Evolutionary conservation across 2,888 invertebrate genomes (phyloP).

Genomic region (Phortica magna): DNA sequence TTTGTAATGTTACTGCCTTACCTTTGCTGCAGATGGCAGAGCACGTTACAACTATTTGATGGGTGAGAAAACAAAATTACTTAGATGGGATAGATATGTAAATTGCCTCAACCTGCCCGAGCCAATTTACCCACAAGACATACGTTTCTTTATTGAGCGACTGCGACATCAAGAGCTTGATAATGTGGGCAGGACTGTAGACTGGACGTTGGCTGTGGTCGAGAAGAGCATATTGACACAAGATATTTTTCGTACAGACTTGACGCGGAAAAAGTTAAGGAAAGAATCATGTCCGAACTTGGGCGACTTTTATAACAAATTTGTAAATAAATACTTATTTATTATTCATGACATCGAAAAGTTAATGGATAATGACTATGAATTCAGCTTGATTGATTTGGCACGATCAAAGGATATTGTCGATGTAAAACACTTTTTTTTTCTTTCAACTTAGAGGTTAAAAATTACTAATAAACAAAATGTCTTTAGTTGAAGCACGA

Average conservation of each 20-base stretch:
- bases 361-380: slow-evolving; percentile 42
- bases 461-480: neutral
- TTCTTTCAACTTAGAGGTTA: neutral
- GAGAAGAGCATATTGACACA: slow-evolving; percentile 69
- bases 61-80: slow-evolving; percentile 25
- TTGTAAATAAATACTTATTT: slow-evolving; percentile 46
- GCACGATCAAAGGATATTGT: slow-evolving; percentile 44
- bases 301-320: slow-evolving; percentile 56
- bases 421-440: slow-evolving; percentile 35
- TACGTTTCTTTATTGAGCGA: slow-evolving; percentile 60
- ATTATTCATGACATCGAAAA: slow-evolving; percentile 46
- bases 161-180: slow-evolving; percentile 49
- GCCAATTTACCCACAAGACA: slow-evolving; percentile 56
- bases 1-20: too few relatives aligned
- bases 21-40: too few relatives aligned
- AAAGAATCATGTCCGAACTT: slow-evolving; percentile 51
- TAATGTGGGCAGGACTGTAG: slow-evolving; percentile 42
- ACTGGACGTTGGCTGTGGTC: slow-evolving; percentile 65
- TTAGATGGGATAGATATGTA: slow-evolving; percentile 63
- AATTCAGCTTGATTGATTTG: slow-evolving; percentile 34
- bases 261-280: slow-evolving; percentile 54
- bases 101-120: slow-evolving; percentile 65
- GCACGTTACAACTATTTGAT: too few relatives aligned
- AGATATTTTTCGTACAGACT: slow-evolving; percentile 54
- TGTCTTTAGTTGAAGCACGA: slow-evolving; percentile 47